Conservation (phyloP, 1,140 invertebrate genomes). For the Belonocnema kinseyi region DNA sequence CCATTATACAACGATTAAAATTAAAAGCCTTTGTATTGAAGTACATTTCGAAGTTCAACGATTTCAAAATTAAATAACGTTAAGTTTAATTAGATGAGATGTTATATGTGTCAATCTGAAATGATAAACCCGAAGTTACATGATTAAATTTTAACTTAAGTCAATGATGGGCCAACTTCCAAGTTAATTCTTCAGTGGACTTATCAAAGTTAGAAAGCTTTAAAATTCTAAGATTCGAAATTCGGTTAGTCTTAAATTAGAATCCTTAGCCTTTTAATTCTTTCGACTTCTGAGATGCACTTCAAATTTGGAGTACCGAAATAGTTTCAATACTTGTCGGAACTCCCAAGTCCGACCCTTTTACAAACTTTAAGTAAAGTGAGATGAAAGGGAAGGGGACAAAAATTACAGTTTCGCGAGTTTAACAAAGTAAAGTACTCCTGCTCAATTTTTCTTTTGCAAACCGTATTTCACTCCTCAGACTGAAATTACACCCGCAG, state of each 20-base stretch:
- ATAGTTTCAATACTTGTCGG: conserved; percentile 5
- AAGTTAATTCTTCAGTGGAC: too few relatives aligned
- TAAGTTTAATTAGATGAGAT: too few relatives aligned
- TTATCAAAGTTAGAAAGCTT: too few relatives aligned
- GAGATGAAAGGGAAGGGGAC: not conserved
- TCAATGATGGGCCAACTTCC: too few relatives aligned
- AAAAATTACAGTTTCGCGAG: not conserved
- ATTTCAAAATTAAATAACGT: too few relatives aligned
- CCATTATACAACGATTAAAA: too few relatives aligned
- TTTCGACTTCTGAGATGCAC: not conserved
- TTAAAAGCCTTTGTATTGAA: too few relatives aligned
- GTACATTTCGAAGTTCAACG: too few relatives aligned
- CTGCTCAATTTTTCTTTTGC: not conserved
- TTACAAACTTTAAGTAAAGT: not conserved
- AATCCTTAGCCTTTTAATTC: not conserved
- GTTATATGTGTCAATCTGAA: too few relatives aligned
- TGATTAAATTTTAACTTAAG: too few relatives aligned
- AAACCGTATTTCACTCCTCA: not conserved
- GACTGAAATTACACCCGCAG: not conserved
- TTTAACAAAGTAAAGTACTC: not conserved
- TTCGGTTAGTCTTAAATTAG: not conserved
- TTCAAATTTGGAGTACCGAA: not conserved
- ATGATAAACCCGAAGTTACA: too few relatives aligned
- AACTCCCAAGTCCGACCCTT: not conserved
- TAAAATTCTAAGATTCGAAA: not conserved